Percentiles rank a stretch among this genome's conserved stretches.
Conservation (phyloP, 2,888 invertebrate species). For the Leptodirus hochenwartii region DNA sequence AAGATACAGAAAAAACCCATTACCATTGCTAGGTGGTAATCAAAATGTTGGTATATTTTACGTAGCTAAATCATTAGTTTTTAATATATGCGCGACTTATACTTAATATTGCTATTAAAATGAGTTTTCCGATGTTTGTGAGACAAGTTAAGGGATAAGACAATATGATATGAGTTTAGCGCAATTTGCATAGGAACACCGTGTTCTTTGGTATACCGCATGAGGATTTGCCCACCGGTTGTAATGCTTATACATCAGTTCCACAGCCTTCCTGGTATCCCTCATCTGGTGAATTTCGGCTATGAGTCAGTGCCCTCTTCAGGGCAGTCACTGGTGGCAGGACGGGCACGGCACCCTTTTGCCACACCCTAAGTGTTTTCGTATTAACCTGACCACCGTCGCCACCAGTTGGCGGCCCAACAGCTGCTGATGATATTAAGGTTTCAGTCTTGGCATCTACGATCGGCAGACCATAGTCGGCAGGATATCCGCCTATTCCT, state of each 20-base stretch:
- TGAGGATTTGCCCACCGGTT: too few relatives aligned
- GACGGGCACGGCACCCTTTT: slow-evolving; percentile 66
- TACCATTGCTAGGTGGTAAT: too few relatives aligned
- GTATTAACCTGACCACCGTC: slow-evolving; percentile 23
- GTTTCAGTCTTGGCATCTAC: slow-evolving; percentile 26
- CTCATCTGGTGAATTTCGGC: slow-evolving; percentile 75
- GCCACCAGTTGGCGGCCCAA: slow-evolving; percentile 7
- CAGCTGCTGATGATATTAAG: slow-evolving; percentile 24
- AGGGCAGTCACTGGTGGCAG: slow-evolving; percentile 70
- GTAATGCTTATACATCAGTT: slow-evolving; percentile 65
- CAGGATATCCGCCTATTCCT: slow-evolving; percentile 40
- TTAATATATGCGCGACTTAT: too few relatives aligned
- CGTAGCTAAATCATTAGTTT: too few relatives aligned
- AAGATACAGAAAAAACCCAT: too few relatives aligned
- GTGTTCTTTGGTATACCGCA: too few relatives aligned
- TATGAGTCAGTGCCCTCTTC: slow-evolving; percentile 66
- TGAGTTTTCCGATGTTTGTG: too few relatives aligned
- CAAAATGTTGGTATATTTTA: too few relatives aligned
- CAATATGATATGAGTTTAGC: too few relatives aligned
- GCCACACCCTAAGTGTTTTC: slow-evolving; percentile 75
- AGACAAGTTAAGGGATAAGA: too few relatives aligned
- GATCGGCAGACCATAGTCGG: slow-evolving; percentile 63
- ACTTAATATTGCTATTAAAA: too few relatives aligned
- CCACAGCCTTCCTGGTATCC: slow-evolving; percentile 87
- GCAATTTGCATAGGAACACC: too few relatives aligned